Evolutionary conservation across 1,140 invertebrate species (phyloP).

Genomic region (Zaprionus inermis): DNA sequence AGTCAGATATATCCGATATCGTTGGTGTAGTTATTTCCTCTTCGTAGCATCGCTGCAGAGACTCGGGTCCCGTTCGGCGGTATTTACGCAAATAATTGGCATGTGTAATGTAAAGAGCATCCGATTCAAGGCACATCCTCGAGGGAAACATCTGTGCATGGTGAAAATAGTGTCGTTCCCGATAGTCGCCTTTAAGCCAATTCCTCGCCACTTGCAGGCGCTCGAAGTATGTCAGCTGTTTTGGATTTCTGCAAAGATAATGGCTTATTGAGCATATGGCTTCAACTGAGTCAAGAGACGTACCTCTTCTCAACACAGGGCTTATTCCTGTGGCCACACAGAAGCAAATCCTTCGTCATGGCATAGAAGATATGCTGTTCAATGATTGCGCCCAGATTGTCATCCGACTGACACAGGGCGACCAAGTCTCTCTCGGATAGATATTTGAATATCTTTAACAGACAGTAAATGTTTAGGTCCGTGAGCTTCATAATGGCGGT

Average conservation of each 20-base stretch:
- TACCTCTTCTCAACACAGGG: constrained; percentile 60
- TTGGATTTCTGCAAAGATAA: constrained; percentile 46
- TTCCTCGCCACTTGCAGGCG: constrained; percentile 66
- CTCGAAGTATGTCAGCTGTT: constrained; percentile 52
- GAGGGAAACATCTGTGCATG: constrained; percentile 74
- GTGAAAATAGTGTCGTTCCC: constrained; percentile 68
- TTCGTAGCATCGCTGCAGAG: constrained; percentile 56
- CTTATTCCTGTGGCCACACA: constrained; percentile 69
- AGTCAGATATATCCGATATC: constrained; percentile 69
- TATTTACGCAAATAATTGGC: constrained; percentile 70
- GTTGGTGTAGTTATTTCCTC: constrained; percentile 55
- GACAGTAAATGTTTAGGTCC: constrained; percentile 71
- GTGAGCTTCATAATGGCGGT: constrained; percentile 47
- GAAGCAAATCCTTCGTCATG: constrained; percentile 59
- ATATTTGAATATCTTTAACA: constrained; percentile 65
- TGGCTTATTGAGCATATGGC: not conserved
- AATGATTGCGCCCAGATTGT: constrained; percentile 53
- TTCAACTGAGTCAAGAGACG: not conserved
- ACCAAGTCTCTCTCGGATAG: constrained; percentile 64
- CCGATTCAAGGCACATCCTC: constrained; percentile 64
- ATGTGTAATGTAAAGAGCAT: constrained; percentile 68
- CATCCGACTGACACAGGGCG: constrained; percentile 49
- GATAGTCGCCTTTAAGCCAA: constrained; percentile 70
- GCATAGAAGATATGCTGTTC: constrained; percentile 59
- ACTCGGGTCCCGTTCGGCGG: constrained; percentile 48